Evolutionary conservation across 2,888 invertebrate genomes (phyloP).

Genomic region (Arge pagana): DNA sequence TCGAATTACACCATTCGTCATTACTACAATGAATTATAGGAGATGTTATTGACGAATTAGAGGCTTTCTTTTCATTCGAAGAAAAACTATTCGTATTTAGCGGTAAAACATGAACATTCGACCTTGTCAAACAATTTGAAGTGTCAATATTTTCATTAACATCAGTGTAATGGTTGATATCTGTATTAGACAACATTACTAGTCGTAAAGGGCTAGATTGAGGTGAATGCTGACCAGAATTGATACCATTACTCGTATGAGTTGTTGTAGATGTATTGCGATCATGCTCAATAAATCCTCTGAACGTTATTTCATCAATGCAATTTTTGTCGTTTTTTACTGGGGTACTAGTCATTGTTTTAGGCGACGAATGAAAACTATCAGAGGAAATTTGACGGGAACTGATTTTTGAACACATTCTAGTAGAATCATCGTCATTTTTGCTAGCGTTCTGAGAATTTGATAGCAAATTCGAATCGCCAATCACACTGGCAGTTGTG

Average conservation of each 20-base stretch:
- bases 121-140: conserved; percentile 13
- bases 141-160: conserved; percentile 21
- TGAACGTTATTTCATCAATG: conserved; percentile 19
- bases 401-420: neutral
- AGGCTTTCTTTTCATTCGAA: neutral
- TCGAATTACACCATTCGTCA: conserved; percentile 9
- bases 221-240: neutral
- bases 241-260: neutral
- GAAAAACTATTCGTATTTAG: neutral
- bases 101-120: conserved; percentile 5
- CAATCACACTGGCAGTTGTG: neutral
- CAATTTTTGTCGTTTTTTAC: conserved; percentile 18
- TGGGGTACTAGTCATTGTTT: conserved; percentile 27
- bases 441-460: conserved; percentile 2
- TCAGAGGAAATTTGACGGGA: too few relatives aligned
- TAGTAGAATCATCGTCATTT: neutral
- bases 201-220: neutral
- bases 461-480: conserved; percentile 1
- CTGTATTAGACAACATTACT: conserved; percentile 7
- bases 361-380: conserved; percentile 1
- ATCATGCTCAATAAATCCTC: neutral
- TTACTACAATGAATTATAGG: conserved; percentile 1
- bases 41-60: neutral
- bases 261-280: neutral
- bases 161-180: conserved; percentile 14